Evolutionary conservation across 92 coral and sea anemone genomes (phyloP).

Genomic region (Heteractis magnifica): DNA sequence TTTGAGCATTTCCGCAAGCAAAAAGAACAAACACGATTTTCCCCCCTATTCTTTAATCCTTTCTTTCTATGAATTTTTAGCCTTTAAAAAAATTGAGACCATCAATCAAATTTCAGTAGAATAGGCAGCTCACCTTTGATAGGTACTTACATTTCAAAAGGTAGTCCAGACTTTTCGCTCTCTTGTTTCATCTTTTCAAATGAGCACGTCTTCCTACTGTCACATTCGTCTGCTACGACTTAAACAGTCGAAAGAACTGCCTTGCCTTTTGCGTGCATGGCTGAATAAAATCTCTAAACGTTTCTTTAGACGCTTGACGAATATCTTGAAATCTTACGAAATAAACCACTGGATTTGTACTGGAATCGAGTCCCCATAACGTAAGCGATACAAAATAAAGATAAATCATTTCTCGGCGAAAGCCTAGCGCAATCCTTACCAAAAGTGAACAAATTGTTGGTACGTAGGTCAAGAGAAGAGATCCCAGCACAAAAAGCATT

Average conservation of each 20-base stretch:
- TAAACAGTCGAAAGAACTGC: neutral
- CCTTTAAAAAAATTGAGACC: too few relatives aligned
- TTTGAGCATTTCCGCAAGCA: too few relatives aligned
- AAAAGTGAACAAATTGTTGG: neutral
- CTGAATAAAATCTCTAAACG: neutral
- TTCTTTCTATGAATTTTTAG: too few relatives aligned
- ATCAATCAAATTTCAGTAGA: too few relatives aligned
- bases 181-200: too few relatives aligned
- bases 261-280: neutral
- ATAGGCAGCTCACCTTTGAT: too few relatives aligned
- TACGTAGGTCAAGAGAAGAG: slow-evolving; percentile 3
- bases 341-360: slow-evolving; percentile 15
- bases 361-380: slow-evolving; percentile 6
- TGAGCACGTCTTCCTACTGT: too few relatives aligned
- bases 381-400: neutral
- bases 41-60: too few relatives aligned
- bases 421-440: neutral
- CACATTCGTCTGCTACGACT: too few relatives aligned
- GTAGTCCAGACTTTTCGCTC: too few relatives aligned
- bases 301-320: slow-evolving; percentile 14
- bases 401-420: neutral
- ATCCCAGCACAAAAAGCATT: neutral
- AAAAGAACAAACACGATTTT: too few relatives aligned
- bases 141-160: too few relatives aligned
- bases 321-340: slow-evolving; percentile 17